Evolutionary conservation across 2,797 vertebrate genomes (phyloP).

Genomic region (Hypotaenidia okinawae): DNA sequence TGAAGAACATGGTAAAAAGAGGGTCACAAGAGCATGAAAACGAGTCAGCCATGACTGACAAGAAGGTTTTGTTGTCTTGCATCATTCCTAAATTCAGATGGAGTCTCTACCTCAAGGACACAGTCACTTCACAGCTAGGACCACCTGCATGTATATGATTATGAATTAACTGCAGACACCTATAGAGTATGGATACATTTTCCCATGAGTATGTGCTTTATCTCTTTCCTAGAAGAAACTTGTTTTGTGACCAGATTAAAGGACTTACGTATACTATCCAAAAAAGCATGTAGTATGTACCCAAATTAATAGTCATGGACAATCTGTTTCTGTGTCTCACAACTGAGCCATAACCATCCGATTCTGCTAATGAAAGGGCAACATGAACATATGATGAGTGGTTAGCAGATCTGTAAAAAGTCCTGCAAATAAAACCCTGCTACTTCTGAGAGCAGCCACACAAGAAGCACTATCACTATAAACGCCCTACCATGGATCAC

Average conservation of each 20-base stretch:
- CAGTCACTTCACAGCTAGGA: background rate
- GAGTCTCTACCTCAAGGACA: background rate
- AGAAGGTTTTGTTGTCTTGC: background rate
- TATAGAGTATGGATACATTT: background rate
- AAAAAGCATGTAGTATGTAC: background rate
- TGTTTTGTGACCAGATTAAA: background rate
- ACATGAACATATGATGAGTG: accelerated
- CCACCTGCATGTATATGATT: background rate
- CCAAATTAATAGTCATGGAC: background rate
- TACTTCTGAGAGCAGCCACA: background rate
- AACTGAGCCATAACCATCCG: background rate
- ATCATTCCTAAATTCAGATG: background rate
- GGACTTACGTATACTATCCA: background rate
- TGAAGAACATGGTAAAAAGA: background rate
- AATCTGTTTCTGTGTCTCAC: background rate
- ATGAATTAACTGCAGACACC: background rate
- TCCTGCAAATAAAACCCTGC: background rate
- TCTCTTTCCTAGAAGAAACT: background rate
- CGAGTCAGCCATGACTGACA: background rate
- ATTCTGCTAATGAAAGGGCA: background rate
- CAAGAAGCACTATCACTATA: background rate
- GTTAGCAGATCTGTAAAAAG: background rate
- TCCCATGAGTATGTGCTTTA: background rate
- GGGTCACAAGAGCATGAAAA: background rate
- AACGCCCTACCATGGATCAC: background rate